Percentiles rank a stretch among this genome's conserved stretches.
Conservation (phyloP, 2,797 vertebrate species). For the Cichlasoma orientale region DNA sequence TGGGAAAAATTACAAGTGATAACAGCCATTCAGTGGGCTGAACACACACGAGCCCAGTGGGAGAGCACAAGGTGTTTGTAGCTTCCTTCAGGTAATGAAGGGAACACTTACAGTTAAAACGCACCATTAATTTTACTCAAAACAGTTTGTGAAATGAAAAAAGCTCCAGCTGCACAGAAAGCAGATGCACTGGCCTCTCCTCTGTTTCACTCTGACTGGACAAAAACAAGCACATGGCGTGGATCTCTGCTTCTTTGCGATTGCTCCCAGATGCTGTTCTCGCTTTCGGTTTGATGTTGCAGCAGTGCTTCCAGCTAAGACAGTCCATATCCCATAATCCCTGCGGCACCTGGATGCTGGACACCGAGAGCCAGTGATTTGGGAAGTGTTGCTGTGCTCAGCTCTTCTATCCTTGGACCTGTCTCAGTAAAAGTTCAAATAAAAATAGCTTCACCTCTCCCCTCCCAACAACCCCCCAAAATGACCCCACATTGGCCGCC, state of each 20-base stretch:
- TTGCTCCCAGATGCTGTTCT: neutral
- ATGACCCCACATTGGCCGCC: slow-evolving; percentile 41
- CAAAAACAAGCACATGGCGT: too few relatives aligned
- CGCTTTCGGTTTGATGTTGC: neutral
- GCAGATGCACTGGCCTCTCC: neutral
- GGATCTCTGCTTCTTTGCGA: neutral
- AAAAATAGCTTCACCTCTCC: slow-evolving; percentile 12
- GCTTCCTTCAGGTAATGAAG: neutral
- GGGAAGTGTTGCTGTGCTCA: slow-evolving; percentile 45
- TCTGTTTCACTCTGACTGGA: neutral
- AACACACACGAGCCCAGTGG: fast-evolving
- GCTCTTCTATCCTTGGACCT: slow-evolving; percentile 34
- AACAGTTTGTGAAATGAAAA: neutral
- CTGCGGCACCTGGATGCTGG: neutral
- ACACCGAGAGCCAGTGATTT: slow-evolving; percentile 1
- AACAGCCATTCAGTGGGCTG: neutral
- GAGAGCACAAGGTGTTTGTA: neutral
- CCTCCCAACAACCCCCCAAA: neutral
- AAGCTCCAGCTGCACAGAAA: neutral
- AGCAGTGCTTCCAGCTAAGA: neutral
- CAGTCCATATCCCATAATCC: neutral
- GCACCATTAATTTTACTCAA: fast-evolving
- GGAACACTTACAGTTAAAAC: neutral
- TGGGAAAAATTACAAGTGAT: neutral
- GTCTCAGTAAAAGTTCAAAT: slow-evolving; percentile 42